Percentiles rank a stretch among this genome's conserved stretches.
phyloP scores from a whole-genome alignment of 2,888 invertebrate genomes.

The Cordilura impudica region DNA sequence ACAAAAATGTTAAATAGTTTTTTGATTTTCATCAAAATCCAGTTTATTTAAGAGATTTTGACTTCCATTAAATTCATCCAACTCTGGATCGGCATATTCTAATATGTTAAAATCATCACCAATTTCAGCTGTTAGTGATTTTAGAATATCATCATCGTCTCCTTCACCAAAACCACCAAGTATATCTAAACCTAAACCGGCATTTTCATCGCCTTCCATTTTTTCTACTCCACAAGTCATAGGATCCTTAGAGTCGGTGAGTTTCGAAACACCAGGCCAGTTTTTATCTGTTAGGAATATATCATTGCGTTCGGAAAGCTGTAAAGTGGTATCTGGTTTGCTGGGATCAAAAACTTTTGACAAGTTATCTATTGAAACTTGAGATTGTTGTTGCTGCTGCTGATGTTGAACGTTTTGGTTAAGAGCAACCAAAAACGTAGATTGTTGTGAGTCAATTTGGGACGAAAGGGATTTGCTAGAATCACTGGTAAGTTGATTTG shows the following conservation, averaged over 20 bases:
- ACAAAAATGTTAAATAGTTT: conserved; percentile 32
- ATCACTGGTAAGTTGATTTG: conserved; percentile 49
- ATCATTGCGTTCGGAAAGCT: conserved; percentile 56
- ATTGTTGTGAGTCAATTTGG: conserved; percentile 53
- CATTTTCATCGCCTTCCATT: conserved; percentile 83
- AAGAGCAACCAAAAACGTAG: conserved; percentile 57
- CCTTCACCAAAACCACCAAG: conserved; percentile 90
- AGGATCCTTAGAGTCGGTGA: conserved; percentile 48
- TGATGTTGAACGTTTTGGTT: conserved; percentile 66
- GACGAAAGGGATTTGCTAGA: conserved; percentile 31
- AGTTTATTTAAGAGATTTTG: conserved; percentile 92
- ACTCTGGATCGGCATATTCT: conserved; percentile 96
- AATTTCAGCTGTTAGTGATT: conserved; percentile 87
- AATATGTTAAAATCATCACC: conserved; percentile 96
- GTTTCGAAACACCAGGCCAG: conserved; percentile 53
- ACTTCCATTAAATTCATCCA: conserved; percentile 88
- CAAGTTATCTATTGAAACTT: conserved; percentile 26
- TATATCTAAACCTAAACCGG: conserved; percentile 87
- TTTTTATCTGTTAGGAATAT: conserved; percentile 58
- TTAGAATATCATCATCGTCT: conserved; percentile 91
- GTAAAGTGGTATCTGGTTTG: conserved; percentile 43
- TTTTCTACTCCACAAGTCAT: conserved; percentile 79
- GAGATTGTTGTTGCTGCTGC: conserved; percentile 45
- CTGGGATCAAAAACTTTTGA: conserved; percentile 40
- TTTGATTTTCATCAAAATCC: conserved; percentile 84